Evolutionary conservation across 2,797 vertebrate genomes (phyloP).

Genomic region (Peromyscus eremicus): DNA sequence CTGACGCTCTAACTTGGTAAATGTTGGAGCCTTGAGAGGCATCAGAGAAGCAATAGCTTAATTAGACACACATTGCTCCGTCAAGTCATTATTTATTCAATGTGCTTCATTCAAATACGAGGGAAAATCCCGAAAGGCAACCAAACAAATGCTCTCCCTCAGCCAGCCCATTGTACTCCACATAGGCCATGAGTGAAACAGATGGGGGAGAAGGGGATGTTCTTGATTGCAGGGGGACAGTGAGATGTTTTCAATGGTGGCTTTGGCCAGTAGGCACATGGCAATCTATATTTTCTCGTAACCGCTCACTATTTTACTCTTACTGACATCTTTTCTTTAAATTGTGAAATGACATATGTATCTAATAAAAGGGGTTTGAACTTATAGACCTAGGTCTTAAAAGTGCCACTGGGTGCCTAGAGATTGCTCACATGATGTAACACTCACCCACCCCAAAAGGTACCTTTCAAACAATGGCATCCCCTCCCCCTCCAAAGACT

Average conservation of each 20-base stretch:
- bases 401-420: not conserved
- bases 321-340: not conserved
- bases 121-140: not conserved
- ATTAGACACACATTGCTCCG: slow-evolving; percentile 51
- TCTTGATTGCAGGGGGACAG: not conserved
- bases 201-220: not conserved
- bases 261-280: not conserved
- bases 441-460: not conserved
- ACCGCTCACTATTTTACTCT: not conserved
- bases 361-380: not conserved
- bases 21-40: slow-evolving; percentile 18
- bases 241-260: not conserved
- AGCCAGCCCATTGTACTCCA: not conserved
- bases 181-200: not conserved
- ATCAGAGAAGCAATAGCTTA: slow-evolving; percentile 34
- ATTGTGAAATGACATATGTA: not conserved
- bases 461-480: not conserved
- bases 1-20: slow-evolving; percentile 13
- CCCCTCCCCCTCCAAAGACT: not conserved
- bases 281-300: not conserved
- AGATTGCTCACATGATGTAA: not conserved
- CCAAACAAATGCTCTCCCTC: slow-evolving; percentile 30
- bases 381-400: not conserved
- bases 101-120: not conserved
- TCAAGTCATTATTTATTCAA: slow-evolving; percentile 56